Conservation (phyloP, 2,113 vertebrate genomes). For the Euleptes europaea region DNA sequence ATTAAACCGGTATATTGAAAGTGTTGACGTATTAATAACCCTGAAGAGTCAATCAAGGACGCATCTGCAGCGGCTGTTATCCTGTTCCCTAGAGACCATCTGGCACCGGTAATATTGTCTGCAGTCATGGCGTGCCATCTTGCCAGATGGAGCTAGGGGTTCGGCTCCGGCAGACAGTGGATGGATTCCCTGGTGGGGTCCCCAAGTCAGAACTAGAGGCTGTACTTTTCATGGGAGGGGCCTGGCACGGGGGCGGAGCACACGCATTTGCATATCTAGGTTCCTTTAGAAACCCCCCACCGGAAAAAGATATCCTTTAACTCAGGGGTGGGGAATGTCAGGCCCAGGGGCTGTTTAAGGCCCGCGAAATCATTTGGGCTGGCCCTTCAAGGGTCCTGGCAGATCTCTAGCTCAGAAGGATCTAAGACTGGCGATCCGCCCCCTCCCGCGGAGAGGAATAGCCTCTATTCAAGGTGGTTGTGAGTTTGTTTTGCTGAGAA, state of each 20-base stretch:
- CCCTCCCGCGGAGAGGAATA: too few relatives aligned
- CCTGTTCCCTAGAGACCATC: neutral
- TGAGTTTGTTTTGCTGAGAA: too few relatives aligned
- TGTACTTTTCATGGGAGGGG: neutral
- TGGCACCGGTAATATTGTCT: neutral
- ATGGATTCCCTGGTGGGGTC: neutral
- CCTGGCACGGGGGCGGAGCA: neutral
- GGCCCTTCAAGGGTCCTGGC: too few relatives aligned
- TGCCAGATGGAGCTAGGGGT: neutral
- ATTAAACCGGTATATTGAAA: neutral
- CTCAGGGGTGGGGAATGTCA: too few relatives aligned
- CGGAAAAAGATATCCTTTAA: too few relatives aligned
- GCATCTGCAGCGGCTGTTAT: neutral
- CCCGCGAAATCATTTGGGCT: too few relatives aligned
- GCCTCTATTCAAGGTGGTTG: too few relatives aligned
- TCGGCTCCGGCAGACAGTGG: neutral
- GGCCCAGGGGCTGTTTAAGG: too few relatives aligned
- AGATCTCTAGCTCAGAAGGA: too few relatives aligned
- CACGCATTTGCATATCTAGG: neutral
- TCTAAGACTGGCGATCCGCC: too few relatives aligned
- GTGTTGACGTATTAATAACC: slow-evolving; percentile 7
- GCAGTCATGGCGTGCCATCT: neutral
- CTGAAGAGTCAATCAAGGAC: neutral
- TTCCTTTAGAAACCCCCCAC: too few relatives aligned
- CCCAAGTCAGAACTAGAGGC: neutral